Conservation (phyloP, 2,888 invertebrate genomes). For the Caenorhabditis wallacei region DNA sequence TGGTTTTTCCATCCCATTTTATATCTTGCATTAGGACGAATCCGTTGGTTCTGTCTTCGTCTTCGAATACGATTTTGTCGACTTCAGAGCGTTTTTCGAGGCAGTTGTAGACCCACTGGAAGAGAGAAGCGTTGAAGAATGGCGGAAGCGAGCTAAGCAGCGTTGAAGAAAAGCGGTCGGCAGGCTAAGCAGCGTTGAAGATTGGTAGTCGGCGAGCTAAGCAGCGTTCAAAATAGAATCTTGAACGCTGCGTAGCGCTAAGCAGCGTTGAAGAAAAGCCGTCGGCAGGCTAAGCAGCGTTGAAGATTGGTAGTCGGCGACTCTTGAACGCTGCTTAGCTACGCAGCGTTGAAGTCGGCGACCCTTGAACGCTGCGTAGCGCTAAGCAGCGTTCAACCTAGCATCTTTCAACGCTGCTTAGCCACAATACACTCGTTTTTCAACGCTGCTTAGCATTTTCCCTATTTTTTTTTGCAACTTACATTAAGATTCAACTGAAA, state of each 20-base stretch:
- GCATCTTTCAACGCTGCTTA: too few species aligned
- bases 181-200: too few species aligned
- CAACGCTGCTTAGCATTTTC: too few species aligned
- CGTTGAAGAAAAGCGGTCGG: not conserved
- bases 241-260: too few species aligned
- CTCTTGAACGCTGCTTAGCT: too few species aligned
- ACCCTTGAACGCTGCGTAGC: too few species aligned
- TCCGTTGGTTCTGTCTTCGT: conserved; percentile 89
- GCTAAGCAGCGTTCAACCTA: too few species aligned
- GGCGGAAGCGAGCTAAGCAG: not conserved
- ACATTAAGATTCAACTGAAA: conserved; percentile 83
- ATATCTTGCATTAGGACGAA: conserved; percentile 94
- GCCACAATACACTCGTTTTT: too few species aligned
- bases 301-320: not conserved
- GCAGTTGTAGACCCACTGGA: conserved; percentile 97
- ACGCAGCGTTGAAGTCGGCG: too few species aligned
- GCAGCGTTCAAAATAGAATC: too few species aligned
- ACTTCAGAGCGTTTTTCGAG: conserved; percentile 93
- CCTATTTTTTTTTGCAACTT: not conserved
- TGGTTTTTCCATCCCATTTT: conserved; percentile 92
- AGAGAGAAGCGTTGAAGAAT: conserved; percentile 76
- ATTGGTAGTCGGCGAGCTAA: too few species aligned
- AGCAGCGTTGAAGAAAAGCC: too few species aligned
- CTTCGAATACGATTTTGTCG: conserved; percentile 92
- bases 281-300: not conserved